A percentile compares a stretch with the other conserved stretches of the same genome.
phyloP scores from a whole-genome alignment of 2,888 invertebrate genomes.

The Pogonocherus hispidulus region DNA sequence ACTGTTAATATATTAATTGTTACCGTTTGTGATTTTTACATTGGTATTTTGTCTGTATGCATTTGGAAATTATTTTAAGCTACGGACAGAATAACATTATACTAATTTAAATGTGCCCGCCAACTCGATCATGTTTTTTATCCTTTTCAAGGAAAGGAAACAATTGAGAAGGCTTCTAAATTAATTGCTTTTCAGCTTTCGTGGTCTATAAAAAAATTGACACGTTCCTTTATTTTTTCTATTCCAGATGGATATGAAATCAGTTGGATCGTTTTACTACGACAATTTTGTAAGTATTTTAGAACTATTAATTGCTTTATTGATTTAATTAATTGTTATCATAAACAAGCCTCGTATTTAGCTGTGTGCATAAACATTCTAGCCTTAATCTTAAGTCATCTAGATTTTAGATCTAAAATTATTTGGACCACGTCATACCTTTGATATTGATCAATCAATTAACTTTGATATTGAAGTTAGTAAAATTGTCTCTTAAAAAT shows the following conservation, averaged over 20 bases:
- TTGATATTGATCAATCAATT: too few relatives aligned
- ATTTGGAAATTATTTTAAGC: conserved; percentile 16
- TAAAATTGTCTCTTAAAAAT: too few relatives aligned
- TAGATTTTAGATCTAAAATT: too few relatives aligned
- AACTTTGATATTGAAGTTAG: too few relatives aligned
- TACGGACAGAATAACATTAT: conserved; percentile 39
- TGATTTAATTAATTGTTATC: too few relatives aligned
- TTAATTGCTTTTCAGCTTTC: conserved; percentile 33
- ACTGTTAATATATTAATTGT: conserved; percentile 38
- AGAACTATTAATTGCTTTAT: conserved; percentile 12
- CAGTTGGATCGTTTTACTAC: conserved; percentile 96
- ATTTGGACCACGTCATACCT: too few relatives aligned
- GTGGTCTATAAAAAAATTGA: conserved; percentile 12
- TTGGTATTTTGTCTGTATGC: conserved; percentile 52
- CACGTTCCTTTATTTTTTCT: conserved; percentile 54
- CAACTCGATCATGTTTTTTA: background rate
- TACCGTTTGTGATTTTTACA: conserved; percentile 48
- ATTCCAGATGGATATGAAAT: conserved; percentile 97
- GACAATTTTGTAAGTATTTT: conserved; percentile 92
- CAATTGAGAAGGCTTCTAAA: conserved; percentile 1
- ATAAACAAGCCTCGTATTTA: too few relatives aligned
- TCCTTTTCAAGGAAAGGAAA: background rate
- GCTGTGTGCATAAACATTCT: too few relatives aligned
- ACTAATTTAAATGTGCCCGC: conserved; percentile 22
- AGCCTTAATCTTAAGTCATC: too few relatives aligned